phyloP scores from a whole-genome alignment of 2,113 vertebrate genomes.

The Syngnathus floridae region DNA sequence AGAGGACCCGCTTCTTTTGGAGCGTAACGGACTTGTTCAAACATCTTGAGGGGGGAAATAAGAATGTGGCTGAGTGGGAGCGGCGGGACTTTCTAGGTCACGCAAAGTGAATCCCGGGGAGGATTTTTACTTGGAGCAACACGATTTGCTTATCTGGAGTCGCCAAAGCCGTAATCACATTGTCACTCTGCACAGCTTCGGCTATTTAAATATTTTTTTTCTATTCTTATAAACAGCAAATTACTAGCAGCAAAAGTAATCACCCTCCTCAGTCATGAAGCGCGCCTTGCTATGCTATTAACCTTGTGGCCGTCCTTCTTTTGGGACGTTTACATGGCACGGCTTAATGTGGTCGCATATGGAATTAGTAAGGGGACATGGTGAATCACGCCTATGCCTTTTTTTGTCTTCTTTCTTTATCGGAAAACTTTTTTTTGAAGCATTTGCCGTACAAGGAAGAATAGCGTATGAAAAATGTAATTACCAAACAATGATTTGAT shows the following conservation, averaged over 20 bases:
- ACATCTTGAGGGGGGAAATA: slow-evolving; percentile 26
- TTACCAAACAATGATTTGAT: background rate
- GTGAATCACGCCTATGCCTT: slow-evolving; percentile 19
- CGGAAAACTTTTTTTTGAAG: background rate
- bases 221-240: slow-evolving; percentile 46
- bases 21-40: slow-evolving; percentile 36
- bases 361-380: slow-evolving; percentile 14
- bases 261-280: slow-evolving; percentile 39
- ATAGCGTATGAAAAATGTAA: background rate
- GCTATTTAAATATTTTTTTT: slow-evolving; percentile 50
- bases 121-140: slow-evolving; percentile 56
- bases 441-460: background rate
- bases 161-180: slow-evolving; percentile 61
- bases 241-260: slow-evolving; percentile 52
- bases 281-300: slow-evolving; percentile 28
- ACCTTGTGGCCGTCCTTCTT: slow-evolving; percentile 40
- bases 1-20: slow-evolving; percentile 14
- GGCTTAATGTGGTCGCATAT: slow-evolving; percentile 3
- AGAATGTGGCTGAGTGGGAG: slow-evolving; percentile 37
- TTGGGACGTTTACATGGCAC: slow-evolving; percentile 1
- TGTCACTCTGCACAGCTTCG: slow-evolving; percentile 49
- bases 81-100: slow-evolving; percentile 57
- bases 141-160: slow-evolving; percentile 58
- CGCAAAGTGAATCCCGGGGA: slow-evolving; percentile 49
- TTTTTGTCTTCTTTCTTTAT: slow-evolving; percentile 3